Evolutionary conservation across 2,113 vertebrate genomes (phyloP).

Genomic region (Terrapene triunguis): DNA sequence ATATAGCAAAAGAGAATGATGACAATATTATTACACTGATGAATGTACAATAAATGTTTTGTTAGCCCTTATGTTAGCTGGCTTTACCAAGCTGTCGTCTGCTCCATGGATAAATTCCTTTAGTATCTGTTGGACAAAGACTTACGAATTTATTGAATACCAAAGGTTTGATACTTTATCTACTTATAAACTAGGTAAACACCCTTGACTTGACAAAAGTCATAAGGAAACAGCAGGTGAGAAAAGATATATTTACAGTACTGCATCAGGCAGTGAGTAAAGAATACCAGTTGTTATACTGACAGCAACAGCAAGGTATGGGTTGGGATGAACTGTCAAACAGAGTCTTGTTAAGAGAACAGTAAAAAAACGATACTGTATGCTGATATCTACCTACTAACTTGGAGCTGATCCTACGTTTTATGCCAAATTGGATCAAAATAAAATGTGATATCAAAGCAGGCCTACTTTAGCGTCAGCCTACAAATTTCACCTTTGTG

Average conservation of each 20-base stretch:
- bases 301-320: not conserved
- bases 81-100: not conserved
- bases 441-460: not conserved
- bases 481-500: not conserved
- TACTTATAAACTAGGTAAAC: not conserved
- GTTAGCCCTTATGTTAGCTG: not conserved
- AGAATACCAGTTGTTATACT: not conserved
- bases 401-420: not conserved
- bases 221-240: not conserved
- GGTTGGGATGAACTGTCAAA: not conserved
- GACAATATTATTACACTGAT: not conserved
- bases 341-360: not conserved
- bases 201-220: not conserved
- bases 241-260: not conserved
- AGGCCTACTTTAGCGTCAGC: not conserved
- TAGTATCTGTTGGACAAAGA: not conserved
- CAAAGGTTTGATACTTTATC: not conserved
- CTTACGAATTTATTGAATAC: not conserved
- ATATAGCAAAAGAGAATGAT: not conserved
- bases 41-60: not conserved
- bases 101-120: not conserved
- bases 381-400: not conserved
- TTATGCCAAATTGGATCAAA: not conserved
- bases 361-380: not conserved
- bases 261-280: not conserved